These are phyloP conservation scores for Takifugu rubripes DNA, from an alignment of 2,797 vertebrate genomes.

Conservation along the genomic window DNA sequence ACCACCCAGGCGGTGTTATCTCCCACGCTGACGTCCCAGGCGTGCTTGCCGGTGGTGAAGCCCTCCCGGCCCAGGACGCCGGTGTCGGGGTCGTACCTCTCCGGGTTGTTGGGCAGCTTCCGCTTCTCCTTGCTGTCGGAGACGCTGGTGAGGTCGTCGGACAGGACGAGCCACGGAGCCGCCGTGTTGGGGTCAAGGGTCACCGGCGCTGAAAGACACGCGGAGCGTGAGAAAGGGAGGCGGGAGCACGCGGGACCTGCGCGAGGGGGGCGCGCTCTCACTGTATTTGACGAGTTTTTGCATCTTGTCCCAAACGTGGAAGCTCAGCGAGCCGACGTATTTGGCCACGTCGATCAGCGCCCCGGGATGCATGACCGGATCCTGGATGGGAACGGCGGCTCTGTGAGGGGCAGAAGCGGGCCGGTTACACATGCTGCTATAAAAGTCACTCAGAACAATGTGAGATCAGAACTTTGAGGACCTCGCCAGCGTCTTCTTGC, in stretches of 20 bases:
- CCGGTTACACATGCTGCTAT: neutral
- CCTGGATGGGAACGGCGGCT: slow-evolving; percentile 11
- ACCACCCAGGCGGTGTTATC: slow-evolving; percentile 70
- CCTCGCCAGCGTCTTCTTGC: slow-evolving; percentile 53
- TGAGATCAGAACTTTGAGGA: slow-evolving; percentile 18
- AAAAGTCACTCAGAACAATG: neutral
- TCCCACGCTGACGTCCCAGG: slow-evolving; percentile 71
- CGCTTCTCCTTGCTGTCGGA: slow-evolving; percentile 60
- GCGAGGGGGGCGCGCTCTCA: slow-evolving; percentile 31
- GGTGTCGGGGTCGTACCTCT: slow-evolving; percentile 68
- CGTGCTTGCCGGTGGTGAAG: slow-evolving; percentile 55
- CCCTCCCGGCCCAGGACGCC: slow-evolving; percentile 58
- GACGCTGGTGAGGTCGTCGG: slow-evolving; percentile 67
- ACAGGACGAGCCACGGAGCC: slow-evolving; percentile 71
- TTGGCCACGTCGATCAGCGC: slow-evolving; percentile 66
- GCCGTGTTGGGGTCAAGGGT: slow-evolving; percentile 74
- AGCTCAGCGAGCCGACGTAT: slow-evolving; percentile 63
- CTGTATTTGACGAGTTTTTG: slow-evolving; percentile 56
- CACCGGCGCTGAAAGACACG: slow-evolving; percentile 61
- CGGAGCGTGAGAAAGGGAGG: slow-evolving; percentile 15
- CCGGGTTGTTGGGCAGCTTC: slow-evolving; percentile 68
- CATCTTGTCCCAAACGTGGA: slow-evolving; percentile 70
- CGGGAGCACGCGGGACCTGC: too few species aligned
- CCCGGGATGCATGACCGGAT: slow-evolving; percentile 34
- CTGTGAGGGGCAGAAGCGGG: slow-evolving; percentile 32